Evolutionary conservation across 2,113 vertebrate species (phyloP), one percentile per base, ranked within the genome.

Genomic region (Ifrita kowaldi): DNA sequence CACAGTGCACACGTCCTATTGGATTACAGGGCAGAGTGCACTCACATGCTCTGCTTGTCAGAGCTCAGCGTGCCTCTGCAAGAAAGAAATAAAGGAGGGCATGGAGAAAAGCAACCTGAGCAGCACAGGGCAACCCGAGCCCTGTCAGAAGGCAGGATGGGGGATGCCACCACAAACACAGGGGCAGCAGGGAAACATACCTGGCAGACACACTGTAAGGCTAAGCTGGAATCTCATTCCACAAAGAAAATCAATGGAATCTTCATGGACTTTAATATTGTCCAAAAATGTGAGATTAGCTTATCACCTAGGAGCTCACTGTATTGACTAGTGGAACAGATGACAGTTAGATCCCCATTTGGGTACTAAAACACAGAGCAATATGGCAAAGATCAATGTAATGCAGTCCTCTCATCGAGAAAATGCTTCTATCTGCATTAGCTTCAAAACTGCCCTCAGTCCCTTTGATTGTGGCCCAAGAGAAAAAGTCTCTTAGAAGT

Each of bases 1-100:
- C 92, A 94, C 82, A 32, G 79, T 95, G 95, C 94, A 97, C 96
- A 95, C 0, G 96, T 97, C 97, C 78, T 93, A 87, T 96, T 87
- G 89, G 86, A 97, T 97, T 96, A 97, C 90, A 76, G 90, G 84
- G 76, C 92, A 92, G 59, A 95, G 57, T 52, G 94, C 93, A 89
- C 94, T 92, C 93, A 90, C 74, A 59, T 41, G 94, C 59, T 32
- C 63, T 73, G 87, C 79, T 59, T 75, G 69, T 73, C 68, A 74
- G 88, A 85, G 87, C 73, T 71, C 95, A 90, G 81, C 35, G 8
- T 27, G 62, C 55, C 55, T 52, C 65, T 50, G 74, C 56, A 37
- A 59, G 64, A 42, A 53, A 50, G 64, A 57, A 44, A 80, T 4
- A 18, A 67, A 77, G 65, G 56, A 87, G 30, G 37, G 67, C 55